Percentiles rank a stretch among this genome's conserved stretches.
Conservation (phyloP, 2,888 invertebrate genomes). For the Ectemnius cavifrons region DNA sequence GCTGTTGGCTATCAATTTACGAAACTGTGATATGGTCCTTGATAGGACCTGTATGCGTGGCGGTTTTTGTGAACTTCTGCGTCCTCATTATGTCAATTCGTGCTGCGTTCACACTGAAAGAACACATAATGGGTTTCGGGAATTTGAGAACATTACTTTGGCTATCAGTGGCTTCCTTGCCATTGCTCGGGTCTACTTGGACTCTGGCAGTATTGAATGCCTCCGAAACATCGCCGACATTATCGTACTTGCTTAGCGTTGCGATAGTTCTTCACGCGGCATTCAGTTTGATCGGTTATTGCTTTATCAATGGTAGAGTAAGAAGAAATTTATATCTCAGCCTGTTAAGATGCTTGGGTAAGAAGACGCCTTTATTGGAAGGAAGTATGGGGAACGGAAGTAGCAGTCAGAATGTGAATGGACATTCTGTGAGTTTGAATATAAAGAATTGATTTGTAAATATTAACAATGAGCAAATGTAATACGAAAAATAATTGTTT, state of each 20-base stretch:
- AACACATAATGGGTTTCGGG: constrained; percentile 90
- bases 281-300: constrained; percentile 91
- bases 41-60: constrained; percentile 91
- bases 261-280: constrained; percentile 89
- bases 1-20: constrained; percentile 97
- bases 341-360: constrained; percentile 87
- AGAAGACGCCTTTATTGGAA: constrained; percentile 89
- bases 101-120: constrained; percentile 94
- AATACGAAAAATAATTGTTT: background rate
- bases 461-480: background rate
- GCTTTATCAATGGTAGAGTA: constrained; percentile 92
- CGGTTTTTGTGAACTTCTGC: constrained; percentile 88
- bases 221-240: constrained; percentile 85
- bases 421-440: constrained; percentile 78
- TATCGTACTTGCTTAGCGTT: constrained; percentile 88
- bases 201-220: constrained; percentile 89
- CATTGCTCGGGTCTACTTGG: constrained; percentile 92
- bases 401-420: constrained; percentile 88
- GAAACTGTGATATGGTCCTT: constrained; percentile 97
- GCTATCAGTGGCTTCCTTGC: constrained; percentile 91
- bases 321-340: constrained; percentile 86
- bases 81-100: constrained; percentile 91
- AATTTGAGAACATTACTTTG: constrained; percentile 87
- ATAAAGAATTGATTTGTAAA: background rate
- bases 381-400: constrained; percentile 85